phyloP scores from a whole-genome alignment of 2,797 vertebrate species.

The Gallinago stenura region DNA sequence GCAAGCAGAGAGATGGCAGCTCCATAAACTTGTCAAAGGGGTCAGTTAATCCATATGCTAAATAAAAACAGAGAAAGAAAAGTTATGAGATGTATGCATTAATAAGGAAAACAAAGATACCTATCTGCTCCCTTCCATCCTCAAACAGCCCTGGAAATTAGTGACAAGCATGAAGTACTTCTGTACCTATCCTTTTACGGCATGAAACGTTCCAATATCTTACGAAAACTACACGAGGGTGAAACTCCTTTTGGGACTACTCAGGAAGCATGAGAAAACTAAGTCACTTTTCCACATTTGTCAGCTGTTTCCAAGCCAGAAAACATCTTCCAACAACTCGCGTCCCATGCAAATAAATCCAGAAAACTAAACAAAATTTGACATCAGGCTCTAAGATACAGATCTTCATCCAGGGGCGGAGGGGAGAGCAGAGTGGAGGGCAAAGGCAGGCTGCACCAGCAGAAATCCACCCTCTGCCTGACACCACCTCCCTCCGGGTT shows the following conservation, averaged over 20 bases:
- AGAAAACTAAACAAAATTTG: slow-evolving; percentile 1
- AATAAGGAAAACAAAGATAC: not conserved
- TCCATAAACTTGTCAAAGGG: slow-evolving; percentile 80
- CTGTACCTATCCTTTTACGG: not conserved
- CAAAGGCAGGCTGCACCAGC: not conserved
- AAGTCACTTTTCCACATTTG: slow-evolving; percentile 47
- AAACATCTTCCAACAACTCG: not conserved
- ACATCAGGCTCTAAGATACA: not conserved
- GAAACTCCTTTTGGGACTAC: slow-evolving; percentile 25
- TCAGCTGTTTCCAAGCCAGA: slow-evolving; percentile 52
- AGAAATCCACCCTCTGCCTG: not conserved
- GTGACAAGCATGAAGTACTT: not conserved
- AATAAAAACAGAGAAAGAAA: slow-evolving; percentile 22
- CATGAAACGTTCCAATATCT: not conserved
- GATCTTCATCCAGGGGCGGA: not conserved
- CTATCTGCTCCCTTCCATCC: not conserved
- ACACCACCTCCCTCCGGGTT: not conserved
- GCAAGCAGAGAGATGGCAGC: slow-evolving; percentile 74
- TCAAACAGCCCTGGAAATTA: not conserved
- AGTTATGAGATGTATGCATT: not conserved
- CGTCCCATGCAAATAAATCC: not conserved
- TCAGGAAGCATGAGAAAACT: slow-evolving; percentile 43
- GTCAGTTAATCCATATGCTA: slow-evolving; percentile 80
- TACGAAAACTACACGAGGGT: not conserved
- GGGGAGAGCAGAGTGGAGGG: not conserved